Conservation (phyloP, 2,888 invertebrate species). For the Patella depressa region DNA sequence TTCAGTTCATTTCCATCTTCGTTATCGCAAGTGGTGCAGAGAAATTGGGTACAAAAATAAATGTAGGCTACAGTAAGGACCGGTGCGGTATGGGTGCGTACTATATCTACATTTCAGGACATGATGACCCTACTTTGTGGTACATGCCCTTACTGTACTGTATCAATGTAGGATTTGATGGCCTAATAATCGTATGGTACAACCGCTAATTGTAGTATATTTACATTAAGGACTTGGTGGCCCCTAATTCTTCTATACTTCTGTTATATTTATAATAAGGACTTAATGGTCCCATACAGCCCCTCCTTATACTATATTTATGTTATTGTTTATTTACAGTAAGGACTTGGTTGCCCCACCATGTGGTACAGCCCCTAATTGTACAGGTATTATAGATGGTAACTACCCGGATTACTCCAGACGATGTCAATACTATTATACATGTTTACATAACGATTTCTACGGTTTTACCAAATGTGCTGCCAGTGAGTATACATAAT, state of each 20-base stretch:
- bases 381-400: constrained; percentile 45
- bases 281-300: too few relatives aligned
- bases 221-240: constrained; percentile 22
- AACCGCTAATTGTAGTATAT: constrained; percentile 45
- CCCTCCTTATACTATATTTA: background rate
- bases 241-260: constrained; percentile 50
- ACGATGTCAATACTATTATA: constrained; percentile 41
- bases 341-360: constrained; percentile 38
- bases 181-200: constrained; percentile 41
- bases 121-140: too few relatives aligned
- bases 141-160: constrained; percentile 10
- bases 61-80: too few relatives aligned
- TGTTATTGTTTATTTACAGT: constrained; percentile 17
- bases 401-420: constrained; percentile 38
- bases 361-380: constrained; percentile 49
- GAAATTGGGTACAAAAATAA: too few relatives aligned
- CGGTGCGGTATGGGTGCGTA: too few relatives aligned
- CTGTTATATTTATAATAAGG: constrained; percentile 33
- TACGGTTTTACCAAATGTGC: constrained; percentile 46
- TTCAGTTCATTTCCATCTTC: too few relatives aligned
- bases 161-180: constrained; percentile 20
- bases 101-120: too few relatives aligned
- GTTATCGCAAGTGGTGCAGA: too few relatives aligned
- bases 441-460: constrained; percentile 43
- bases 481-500: constrained; percentile 35